A percentile compares a stretch with the other conserved stretches of the same genome.
These are phyloP conservation scores for Chaetogeoica ovagalla DNA, from an alignment of 2,888 invertebrate species.

Conservation along the genomic window DNA sequence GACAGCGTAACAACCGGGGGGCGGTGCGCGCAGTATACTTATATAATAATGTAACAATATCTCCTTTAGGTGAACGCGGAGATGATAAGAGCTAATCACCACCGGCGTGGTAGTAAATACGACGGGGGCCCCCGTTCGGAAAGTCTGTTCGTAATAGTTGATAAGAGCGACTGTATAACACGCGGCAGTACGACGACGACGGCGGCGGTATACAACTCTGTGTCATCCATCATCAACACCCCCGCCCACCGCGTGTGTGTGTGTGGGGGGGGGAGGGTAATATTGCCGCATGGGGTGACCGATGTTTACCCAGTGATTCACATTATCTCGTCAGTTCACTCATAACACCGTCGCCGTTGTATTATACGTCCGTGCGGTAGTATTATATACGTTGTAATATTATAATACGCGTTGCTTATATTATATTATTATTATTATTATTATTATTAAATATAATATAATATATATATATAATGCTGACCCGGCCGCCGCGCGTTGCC, in stretches of 20 bases:
- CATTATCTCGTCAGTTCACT: slow-evolving; percentile 46
- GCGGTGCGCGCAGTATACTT: too few relatives aligned
- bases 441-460: too few relatives aligned
- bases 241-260: too few relatives aligned
- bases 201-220: not conserved
- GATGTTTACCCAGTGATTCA: slow-evolving; percentile 51
- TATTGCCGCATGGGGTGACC: slow-evolving; percentile 19
- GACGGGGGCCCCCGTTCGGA: slow-evolving; percentile 30
- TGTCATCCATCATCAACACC: not conserved
- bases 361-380: too few relatives aligned
- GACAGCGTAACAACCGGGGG: too few relatives aligned
- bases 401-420: too few relatives aligned
- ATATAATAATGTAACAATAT: too few relatives aligned
- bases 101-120: slow-evolving; percentile 50
- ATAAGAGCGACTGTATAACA: slow-evolving; percentile 7
- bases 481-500: too few relatives aligned
- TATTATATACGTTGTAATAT: too few relatives aligned
- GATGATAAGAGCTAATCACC: slow-evolving; percentile 51
- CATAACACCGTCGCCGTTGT: not conserved
- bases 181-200: not conserved
- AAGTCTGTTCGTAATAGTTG: slow-evolving; percentile 45
- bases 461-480: too few relatives aligned
- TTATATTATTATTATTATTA: too few relatives aligned
- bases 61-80: slow-evolving; percentile 42
- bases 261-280: too few relatives aligned